These are phyloP conservation scores for Myiozetetes cayanensis DNA, from an alignment of 2,113 vertebrate genomes.

Conservation along the genomic window DNA sequence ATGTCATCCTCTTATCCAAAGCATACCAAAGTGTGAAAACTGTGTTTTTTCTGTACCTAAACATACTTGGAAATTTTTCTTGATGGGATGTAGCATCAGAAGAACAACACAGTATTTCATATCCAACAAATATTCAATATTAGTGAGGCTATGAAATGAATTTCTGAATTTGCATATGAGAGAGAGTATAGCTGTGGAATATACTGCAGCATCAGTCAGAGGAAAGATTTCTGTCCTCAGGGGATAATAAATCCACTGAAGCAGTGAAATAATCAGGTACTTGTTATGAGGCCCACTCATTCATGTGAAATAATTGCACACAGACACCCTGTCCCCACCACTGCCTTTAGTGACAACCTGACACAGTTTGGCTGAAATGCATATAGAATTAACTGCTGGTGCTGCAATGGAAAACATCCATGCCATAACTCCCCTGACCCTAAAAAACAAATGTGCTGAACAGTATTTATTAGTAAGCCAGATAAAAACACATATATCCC, in stretches of 20 bases:
- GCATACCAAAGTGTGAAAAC: neutral
- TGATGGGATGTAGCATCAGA: neutral
- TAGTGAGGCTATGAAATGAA: neutral
- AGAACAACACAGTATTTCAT: neutral
- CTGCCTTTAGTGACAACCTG: neutral
- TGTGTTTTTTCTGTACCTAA: neutral
- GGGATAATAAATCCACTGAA: neutral
- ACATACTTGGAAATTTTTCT: neutral
- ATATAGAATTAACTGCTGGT: neutral
- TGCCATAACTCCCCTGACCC: neutral
- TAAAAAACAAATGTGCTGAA: neutral
- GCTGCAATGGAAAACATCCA: neutral
- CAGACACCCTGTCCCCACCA: accelerated
- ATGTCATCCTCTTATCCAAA: neutral
- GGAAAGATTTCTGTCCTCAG: neutral
- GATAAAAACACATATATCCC: neutral
- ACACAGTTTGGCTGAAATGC: neutral
- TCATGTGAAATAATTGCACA: neutral
- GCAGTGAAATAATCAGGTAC: neutral
- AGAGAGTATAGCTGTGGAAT: neutral
- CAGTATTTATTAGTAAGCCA: neutral
- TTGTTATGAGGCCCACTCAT: neutral
- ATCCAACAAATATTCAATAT: neutral
- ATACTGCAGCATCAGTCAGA: neutral
- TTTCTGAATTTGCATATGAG: neutral